phyloP scores from a whole-genome alignment of 2,888 invertebrate species.

The Pammene aurita region DNA sequence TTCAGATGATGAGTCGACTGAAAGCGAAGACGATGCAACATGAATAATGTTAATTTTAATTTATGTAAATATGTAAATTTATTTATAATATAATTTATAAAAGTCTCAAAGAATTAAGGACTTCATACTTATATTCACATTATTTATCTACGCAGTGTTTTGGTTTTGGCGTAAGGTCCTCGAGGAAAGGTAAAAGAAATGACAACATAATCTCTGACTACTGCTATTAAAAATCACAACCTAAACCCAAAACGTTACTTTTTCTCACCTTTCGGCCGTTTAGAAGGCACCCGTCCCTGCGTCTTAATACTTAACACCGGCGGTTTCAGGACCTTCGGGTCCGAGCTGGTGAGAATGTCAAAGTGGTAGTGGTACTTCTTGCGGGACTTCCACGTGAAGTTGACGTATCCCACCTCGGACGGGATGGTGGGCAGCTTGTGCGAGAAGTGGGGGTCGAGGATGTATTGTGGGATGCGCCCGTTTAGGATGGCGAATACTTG shows the following conservation, averaged over 20 bases:
- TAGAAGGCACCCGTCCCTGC: conserved; percentile 90
- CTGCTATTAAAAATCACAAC: no score
- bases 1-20: no score
- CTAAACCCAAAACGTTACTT: neutral
- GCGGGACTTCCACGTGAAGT: conserved; percentile 95
- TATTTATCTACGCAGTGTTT: no score
- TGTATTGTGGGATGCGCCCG: conserved; percentile 92
- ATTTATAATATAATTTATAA: no score
- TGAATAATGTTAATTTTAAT: no score
- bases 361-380: conserved; percentile 94
- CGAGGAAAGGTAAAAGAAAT: no score
- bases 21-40: no score
- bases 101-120: no score
- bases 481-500: conserved; percentile 95
- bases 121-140: no score
- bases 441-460: conserved; percentile 95
- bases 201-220: neutral
- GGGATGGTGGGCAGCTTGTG: conserved; percentile 95
- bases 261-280: conserved; percentile 89
- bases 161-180: no score
- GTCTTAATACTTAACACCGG: conserved; percentile 95
- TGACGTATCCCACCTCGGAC: conserved; percentile 94
- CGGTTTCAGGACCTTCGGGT: conserved; percentile 91
- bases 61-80: no score
- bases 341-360: conserved; percentile 91